These are phyloP conservation scores for Stenurella melanura DNA, from an alignment of 2,888 invertebrate species.

Conservation along the genomic window DNA sequence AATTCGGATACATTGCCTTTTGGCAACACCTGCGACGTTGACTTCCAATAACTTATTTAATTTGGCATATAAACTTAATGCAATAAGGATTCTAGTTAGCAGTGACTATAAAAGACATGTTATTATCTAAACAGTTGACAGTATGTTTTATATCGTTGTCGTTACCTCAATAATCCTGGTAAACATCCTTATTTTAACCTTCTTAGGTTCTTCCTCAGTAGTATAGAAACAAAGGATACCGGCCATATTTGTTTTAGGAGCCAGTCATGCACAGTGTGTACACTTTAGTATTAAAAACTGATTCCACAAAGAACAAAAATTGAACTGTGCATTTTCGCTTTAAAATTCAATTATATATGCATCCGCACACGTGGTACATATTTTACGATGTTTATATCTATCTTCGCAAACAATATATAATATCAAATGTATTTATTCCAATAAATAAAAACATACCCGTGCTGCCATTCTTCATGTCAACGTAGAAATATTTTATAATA, in stretches of 20 bases:
- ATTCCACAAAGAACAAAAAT: slow-evolving; percentile 21
- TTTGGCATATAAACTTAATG: not conserved
- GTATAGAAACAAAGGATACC: slow-evolving; percentile 42
- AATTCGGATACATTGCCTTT: not conserved
- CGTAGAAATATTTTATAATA: slow-evolving; percentile 26
- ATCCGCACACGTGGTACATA: slow-evolving; percentile 29
- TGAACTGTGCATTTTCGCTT: slow-evolving; percentile 17
- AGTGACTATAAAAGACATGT: not conserved
- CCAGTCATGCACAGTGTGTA: not conserved
- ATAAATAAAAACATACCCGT: slow-evolving; percentile 24
- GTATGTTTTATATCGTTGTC: not conserved
- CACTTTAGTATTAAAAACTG: slow-evolving; percentile 13
- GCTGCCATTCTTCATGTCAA: slow-evolving; percentile 33
- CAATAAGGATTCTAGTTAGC: not conserved
- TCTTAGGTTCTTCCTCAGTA: slow-evolving; percentile 39
- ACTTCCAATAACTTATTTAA: not conserved
- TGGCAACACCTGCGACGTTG: not conserved
- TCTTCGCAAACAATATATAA: slow-evolving; percentile 17
- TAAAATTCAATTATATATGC: slow-evolving; percentile 14
- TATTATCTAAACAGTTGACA: not conserved
- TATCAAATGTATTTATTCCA: slow-evolving; percentile 1
- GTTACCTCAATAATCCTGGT: slow-evolving; percentile 45
- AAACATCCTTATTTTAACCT: slow-evolving; percentile 46
- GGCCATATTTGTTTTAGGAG: slow-evolving; percentile 34
- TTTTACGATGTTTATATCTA: slow-evolving; percentile 17